Evolutionary conservation across 2,113 vertebrate genomes (phyloP).

Genomic region (Numenius arquata): DNA sequence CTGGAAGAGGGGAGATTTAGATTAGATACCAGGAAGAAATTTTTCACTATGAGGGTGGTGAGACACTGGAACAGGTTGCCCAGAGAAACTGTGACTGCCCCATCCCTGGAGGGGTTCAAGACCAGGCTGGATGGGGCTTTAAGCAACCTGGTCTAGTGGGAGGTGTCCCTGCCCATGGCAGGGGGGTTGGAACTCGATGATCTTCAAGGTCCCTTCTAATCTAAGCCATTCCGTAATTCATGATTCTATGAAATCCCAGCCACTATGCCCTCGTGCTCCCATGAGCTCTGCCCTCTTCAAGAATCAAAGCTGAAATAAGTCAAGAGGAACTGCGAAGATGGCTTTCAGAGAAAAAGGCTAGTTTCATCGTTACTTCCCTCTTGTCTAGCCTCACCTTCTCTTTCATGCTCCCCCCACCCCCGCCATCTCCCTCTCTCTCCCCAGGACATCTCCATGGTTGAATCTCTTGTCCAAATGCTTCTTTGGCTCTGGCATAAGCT

Average conservation of each 20-base stretch:
- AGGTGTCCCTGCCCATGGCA: background rate
- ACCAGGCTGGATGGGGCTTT: background rate
- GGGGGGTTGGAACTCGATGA: background rate
- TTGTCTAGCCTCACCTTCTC: background rate
- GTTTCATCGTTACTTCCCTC: background rate
- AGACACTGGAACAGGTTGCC: background rate
- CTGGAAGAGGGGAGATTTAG: too few relatives aligned
- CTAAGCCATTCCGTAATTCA: background rate
- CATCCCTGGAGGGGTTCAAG: background rate
- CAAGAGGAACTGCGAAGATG: background rate
- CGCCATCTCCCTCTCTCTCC: background rate
- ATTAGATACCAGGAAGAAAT: too few relatives aligned
- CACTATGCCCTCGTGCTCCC: background rate
- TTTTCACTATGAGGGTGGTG: background rate
- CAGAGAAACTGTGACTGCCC: background rate
- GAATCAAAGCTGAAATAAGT: background rate
- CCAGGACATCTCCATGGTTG: background rate
- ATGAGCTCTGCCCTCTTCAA: background rate
- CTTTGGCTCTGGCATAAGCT: background rate
- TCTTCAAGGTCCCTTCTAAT: background rate
- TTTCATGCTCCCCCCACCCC: background rate
- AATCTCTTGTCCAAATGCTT: background rate
- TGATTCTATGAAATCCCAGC: background rate
- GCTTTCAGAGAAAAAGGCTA: background rate
- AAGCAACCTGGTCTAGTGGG: background rate